These are phyloP conservation scores for Ceratotherium simum DNA, from an alignment of 2,113 vertebrate genomes.

Conservation along the genomic window DNA sequence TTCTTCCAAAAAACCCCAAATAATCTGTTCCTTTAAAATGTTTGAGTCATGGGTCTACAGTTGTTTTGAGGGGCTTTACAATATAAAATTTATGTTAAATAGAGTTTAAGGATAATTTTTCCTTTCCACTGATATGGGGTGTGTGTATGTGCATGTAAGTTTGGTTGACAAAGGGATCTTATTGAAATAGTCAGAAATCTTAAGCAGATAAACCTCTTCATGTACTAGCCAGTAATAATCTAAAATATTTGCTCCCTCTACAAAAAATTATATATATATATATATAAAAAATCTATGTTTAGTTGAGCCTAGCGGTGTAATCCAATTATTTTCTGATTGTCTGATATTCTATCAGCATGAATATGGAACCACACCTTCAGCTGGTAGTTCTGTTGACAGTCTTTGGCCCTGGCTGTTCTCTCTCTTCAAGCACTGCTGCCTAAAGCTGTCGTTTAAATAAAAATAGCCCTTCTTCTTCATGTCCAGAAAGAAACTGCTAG, in stretches of 20 bases:
- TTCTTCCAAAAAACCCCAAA: background rate
- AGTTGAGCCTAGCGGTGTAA: background rate
- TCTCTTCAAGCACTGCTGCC: background rate
- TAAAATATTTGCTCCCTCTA: background rate
- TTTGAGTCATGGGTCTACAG: background rate
- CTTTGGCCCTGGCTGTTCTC: background rate
- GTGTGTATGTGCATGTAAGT: background rate
- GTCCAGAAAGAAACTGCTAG: background rate
- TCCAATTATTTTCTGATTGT: background rate
- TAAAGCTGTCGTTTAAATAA: constrained; percentile 34
- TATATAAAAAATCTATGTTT: background rate
- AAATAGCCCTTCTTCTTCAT: background rate
- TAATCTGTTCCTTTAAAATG: background rate
- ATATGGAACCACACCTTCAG: background rate
- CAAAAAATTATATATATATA: background rate
- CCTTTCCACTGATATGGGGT: background rate
- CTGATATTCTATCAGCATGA: background rate
- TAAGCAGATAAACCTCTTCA: background rate
- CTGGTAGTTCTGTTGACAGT: background rate
- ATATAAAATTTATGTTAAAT: background rate
- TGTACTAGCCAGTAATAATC: background rate
- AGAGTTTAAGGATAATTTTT: background rate
- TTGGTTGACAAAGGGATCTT: background rate
- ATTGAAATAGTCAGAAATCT: background rate
- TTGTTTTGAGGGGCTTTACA: background rate